Evolutionary conservation across 2,113 vertebrate genomes (phyloP).

Genomic region (Xiphorhynchus elegans): DNA sequence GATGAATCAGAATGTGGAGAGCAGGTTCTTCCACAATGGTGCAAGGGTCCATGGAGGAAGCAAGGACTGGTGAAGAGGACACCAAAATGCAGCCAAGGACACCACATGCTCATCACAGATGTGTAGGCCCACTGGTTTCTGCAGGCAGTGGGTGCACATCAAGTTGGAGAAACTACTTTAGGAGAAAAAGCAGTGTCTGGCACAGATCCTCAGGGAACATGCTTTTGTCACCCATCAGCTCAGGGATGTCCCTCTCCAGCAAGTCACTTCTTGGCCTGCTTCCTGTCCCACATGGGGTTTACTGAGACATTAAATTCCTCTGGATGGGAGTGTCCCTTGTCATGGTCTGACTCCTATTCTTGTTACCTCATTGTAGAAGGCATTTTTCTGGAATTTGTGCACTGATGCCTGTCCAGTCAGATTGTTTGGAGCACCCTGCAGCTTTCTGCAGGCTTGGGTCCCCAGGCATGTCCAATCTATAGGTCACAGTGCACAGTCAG

Average conservation of each 20-base stretch:
- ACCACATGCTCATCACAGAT: accelerated
- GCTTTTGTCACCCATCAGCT: neutral
- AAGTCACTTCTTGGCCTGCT: neutral
- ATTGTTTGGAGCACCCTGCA: neutral
- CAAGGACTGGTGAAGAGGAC: neutral
- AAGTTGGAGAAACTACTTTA: neutral
- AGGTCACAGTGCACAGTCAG: neutral
- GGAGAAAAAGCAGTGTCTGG: neutral
- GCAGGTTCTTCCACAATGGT: neutral
- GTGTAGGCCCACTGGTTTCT: accelerated
- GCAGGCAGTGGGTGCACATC: accelerated
- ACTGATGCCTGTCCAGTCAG: neutral
- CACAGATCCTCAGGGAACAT: neutral
- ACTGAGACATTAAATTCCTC: neutral
- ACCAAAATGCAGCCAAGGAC: neutral
- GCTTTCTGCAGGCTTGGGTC: neutral
- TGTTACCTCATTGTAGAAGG: neutral
- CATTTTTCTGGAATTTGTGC: neutral
- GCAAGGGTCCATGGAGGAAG: neutral
- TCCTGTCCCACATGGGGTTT: neutral
- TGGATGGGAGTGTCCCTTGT: neutral
- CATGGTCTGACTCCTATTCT: neutral
- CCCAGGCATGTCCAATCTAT: neutral
- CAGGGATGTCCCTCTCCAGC: neutral
- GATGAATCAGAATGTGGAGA: neutral